Base-by-base conservation (phyloP, 1,140 invertebrate genomes). In the Helicoverpa armigera region DNA sequence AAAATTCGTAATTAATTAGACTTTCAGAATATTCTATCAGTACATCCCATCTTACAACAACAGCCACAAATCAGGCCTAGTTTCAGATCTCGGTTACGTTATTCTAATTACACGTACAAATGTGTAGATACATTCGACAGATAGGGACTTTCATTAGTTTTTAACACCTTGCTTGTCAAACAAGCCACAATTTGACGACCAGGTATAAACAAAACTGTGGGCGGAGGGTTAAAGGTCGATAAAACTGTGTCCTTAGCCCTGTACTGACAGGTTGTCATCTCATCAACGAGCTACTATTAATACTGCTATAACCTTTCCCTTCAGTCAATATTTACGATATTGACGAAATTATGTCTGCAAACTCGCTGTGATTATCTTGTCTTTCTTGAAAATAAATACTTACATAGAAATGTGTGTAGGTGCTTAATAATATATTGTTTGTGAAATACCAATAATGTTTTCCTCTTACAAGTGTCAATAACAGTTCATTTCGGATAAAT, bases 201-300 rank as follows among this genome's bases (percentile, higher is more conserved):
- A 67, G 48, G 48, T 48, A 67, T 67, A 67, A 67, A 50, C 16
- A 18, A 67, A 67, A 43, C 9, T 18, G 43, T 43, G n/a, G 58
- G 23, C 58, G 11, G 18, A 48, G 43, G 35, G 63, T 48, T 50
- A 18, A 14, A 50, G 63, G 63, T 43, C 63, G n/a, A 67, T 67
- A 67, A 50, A 67, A 50, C 50, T 48, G 63, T 10, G 43, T n/a
- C n/a, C n/a, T n/a, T n/a, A n/a, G n/a, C 9, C 63, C 63, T 50
- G n/a, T 3, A 67, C 7, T 67, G 43, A 35, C 63, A 67, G 63
- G 35, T 18, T 67, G 63, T 50, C 43, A 67, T 48, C 43, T 48
- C 63, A 67, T 67, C 63, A 67, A 67, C 16, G 43, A 50, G n/a
- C 63, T 67, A 50, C 35, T 18, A 67, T 67, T 67, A 43, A 67